Base-by-base conservation (phyloP, 2,888 invertebrate species). In the Eupithecia pulchellata region DNA sequence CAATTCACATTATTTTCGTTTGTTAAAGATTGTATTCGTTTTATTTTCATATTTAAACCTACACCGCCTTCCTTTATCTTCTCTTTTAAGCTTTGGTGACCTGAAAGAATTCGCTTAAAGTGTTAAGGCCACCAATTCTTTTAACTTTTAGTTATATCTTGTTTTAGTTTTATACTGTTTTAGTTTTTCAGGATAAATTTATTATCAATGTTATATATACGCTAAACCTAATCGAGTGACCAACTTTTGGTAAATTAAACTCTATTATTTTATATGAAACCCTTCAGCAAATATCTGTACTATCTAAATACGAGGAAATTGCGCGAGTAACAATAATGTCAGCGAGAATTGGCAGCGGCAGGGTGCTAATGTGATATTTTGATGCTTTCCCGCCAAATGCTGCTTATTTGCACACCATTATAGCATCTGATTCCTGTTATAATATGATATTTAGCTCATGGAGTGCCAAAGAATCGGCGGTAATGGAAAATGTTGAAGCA, bases 291-390 rank as follows among this genome's bases (percentile, higher is more conserved):
- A 17, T 64, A 57, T 62, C 69, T 65, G 69, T 73, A 68, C 66
- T 58, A 64, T 68, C 75, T 76, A 76, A 76, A 77, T 76, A 75
- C 73, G 61, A 27, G 58, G 71, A 77, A 77, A 77, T 75, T 75
- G 76, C 68, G 72, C 71, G 69, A 74, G 72, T 72, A 75, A 77
- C 75, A 76, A 74, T 73, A 74, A 73, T 71, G 76, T 72, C 71
- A 73, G 72, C 57, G 20, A 34, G 66, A 75, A 71, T 75, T 71
- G 69, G 68, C 74, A 77, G 74, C 66, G 67, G 69, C 64, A 72
- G 69, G 68, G 75, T 70, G 55, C 62, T 76, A 77, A 77, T 74
- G 73, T 61, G 73, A 73, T 69, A 73, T 73, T 72, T 70, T 69
- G 73, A 69, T 66, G 67, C 61, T 67, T 62, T 27, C 57, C 47